These are phyloP conservation scores for Xestoiulus laeticollis DNA, from an alignment of 2,888 invertebrate species.

Conservation along the genomic window DNA sequence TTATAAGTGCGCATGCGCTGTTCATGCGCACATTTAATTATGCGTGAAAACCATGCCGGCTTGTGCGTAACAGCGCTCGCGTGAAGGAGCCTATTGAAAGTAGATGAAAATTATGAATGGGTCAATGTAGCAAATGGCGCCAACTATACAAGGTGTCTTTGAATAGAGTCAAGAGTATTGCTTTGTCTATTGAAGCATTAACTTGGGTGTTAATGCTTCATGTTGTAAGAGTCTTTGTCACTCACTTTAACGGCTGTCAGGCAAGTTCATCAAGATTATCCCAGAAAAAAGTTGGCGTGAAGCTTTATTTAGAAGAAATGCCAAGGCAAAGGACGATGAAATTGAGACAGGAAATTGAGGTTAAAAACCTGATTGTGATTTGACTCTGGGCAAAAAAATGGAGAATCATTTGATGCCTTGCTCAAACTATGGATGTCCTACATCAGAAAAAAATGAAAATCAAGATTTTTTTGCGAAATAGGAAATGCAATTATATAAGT, in stretches of 20 bases:
- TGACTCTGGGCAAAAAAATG: not conserved
- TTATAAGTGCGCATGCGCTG: too few relatives aligned
- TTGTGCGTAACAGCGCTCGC: too few relatives aligned
- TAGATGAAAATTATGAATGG: not conserved
- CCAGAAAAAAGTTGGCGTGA: not conserved
- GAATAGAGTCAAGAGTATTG: not conserved
- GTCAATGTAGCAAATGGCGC: not conserved
- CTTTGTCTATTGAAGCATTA: not conserved
- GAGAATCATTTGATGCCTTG: too few relatives aligned
- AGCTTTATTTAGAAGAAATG: not conserved
- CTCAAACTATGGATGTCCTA: too few relatives aligned
- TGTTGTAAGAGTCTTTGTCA: constrained; percentile 2
- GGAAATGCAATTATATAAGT: too few relatives aligned
- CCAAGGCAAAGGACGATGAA: not conserved
- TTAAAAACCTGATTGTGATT: not conserved
- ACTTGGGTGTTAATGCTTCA: constrained; percentile 18
- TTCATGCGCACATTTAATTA: too few relatives aligned
- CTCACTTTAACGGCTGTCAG: constrained; percentile 22
- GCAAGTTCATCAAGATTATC: constrained; percentile 10
- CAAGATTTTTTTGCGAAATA: too few relatives aligned
- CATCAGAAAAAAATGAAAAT: too few relatives aligned
- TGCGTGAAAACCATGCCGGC: too few relatives aligned
- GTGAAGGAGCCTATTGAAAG: too few relatives aligned
- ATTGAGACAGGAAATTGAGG: constrained; percentile 15
- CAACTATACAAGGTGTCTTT: not conserved